phyloP scores from a whole-genome alignment of 2,888 invertebrate species.

The Acleris emargana region DNA sequence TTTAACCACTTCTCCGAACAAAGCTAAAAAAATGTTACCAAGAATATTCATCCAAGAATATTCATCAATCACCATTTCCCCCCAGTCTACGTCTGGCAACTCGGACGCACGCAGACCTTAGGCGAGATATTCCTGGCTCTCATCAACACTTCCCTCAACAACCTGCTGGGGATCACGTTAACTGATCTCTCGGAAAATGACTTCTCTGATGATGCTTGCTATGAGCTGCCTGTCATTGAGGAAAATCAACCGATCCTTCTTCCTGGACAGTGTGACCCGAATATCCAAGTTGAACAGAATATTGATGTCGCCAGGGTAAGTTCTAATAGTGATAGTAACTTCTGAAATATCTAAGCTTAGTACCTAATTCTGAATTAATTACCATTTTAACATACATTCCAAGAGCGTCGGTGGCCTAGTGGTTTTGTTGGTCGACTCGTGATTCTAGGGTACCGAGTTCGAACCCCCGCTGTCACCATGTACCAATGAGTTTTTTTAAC shows the following conservation, averaged over 20 bases:
- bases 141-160: slow-evolving; percentile 49
- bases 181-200: slow-evolving; percentile 46
- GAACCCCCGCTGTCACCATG: no score
- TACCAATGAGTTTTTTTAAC: no score
- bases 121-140: slow-evolving; percentile 45
- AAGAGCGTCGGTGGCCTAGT: no score
- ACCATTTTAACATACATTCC: no score
- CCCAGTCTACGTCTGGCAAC: slow-evolving; percentile 67
- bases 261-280: slow-evolving; percentile 61
- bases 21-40: no score
- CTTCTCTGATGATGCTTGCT: slow-evolving; percentile 58
- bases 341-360: no score
- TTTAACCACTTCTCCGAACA: no score
- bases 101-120: slow-evolving; percentile 47
- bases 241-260: slow-evolving; percentile 59
- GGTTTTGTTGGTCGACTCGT: no score
- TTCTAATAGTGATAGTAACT: slow-evolving; percentile 8
- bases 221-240: slow-evolving; percentile 54
- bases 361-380: no score
- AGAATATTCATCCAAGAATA: no score
- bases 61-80: slow-evolving; percentile 19
- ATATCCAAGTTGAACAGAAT: slow-evolving; percentile 53
- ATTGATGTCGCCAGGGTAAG: slow-evolving; percentile 59
- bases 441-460: no score
- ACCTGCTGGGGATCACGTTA: slow-evolving; percentile 46